phyloP scores from a whole-genome alignment of 2,888 invertebrate genomes.

The Apantesis nais region DNA sequence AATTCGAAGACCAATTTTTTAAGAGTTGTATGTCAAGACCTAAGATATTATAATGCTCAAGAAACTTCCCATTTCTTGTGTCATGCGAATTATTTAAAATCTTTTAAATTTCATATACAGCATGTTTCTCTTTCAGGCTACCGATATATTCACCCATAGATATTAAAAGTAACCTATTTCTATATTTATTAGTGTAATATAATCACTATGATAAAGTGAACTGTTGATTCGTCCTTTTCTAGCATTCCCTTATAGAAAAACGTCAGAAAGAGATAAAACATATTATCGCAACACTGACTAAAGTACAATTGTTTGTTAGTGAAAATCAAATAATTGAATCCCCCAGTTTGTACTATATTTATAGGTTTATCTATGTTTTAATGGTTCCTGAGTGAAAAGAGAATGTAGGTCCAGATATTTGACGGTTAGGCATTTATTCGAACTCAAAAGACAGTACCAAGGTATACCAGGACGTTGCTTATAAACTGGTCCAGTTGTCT shows the following conservation, averaged over 20 bases:
- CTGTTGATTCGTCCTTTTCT: slow-evolving; percentile 22
- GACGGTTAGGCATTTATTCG: too few relatives aligned
- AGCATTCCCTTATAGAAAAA: slow-evolving; percentile 42
- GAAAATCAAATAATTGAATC: not conserved
- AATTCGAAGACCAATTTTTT: too few relatives aligned
- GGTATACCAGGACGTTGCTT: too few relatives aligned
- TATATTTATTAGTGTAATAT: slow-evolving; percentile 2
- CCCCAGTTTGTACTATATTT: slow-evolving; percentile 6
- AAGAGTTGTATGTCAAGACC: too few relatives aligned
- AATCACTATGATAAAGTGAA: slow-evolving; percentile 2
- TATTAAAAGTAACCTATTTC: slow-evolving; percentile 10
- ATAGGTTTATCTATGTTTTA: not conserved
- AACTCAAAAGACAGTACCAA: too few relatives aligned
- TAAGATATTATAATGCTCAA: too few relatives aligned
- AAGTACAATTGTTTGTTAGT: slow-evolving; percentile 39
- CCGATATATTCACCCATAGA: slow-evolving; percentile 11
- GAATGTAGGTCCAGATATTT: too few relatives aligned
- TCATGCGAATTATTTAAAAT: too few relatives aligned
- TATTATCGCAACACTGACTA: slow-evolving; percentile 25
- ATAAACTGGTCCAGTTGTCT: too few relatives aligned
- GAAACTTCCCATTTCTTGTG: too few relatives aligned
- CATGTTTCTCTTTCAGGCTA: too few relatives aligned
- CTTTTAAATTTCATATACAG: too few relatives aligned
- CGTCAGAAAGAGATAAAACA: slow-evolving; percentile 23
- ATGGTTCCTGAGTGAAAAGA: not conserved